Conservation (phyloP, 2,113 vertebrate species). For the Haplochromis burtoni region DNA sequence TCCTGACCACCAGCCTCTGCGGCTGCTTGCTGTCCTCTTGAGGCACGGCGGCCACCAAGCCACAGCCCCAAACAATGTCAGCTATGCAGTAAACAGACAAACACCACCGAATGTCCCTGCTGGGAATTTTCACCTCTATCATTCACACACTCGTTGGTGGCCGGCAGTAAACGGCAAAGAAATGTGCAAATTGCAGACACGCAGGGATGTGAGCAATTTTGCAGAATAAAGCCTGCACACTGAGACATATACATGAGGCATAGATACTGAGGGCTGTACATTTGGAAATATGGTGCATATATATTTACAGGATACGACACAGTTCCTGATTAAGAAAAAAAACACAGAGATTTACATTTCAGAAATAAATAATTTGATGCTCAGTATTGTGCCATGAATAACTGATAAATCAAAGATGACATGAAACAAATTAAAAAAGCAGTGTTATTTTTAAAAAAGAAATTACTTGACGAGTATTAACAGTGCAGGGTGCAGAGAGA, state of each 20-base stretch:
- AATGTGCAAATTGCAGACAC: neutral
- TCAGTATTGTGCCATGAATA: neutral
- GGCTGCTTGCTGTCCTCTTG: slow-evolving; percentile 27
- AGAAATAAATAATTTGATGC: neutral
- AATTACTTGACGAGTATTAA: neutral
- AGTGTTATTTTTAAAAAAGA: neutral
- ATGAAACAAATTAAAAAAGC: neutral
- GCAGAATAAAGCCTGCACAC: neutral
- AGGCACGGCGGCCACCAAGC: slow-evolving; percentile 44
- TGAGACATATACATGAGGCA: neutral
- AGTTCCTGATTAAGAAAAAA: neutral
- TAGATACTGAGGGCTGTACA: neutral
- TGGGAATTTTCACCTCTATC: slow-evolving; percentile 30
- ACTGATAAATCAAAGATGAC: neutral
- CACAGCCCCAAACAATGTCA: slow-evolving; percentile 71
- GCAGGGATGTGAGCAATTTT: neutral
- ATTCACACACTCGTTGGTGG: neutral
- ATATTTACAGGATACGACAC: neutral
- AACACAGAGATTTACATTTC: neutral
- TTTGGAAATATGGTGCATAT: neutral
- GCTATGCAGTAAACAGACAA: slow-evolving; percentile 73
- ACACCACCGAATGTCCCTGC: slow-evolving; percentile 46
- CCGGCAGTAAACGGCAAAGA: neutral
- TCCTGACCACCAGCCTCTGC: slow-evolving; percentile 52
- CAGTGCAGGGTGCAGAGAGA: neutral